phyloP scores from a whole-genome alignment of 2,113 vertebrate genomes.

The Monopterus albus region DNA sequence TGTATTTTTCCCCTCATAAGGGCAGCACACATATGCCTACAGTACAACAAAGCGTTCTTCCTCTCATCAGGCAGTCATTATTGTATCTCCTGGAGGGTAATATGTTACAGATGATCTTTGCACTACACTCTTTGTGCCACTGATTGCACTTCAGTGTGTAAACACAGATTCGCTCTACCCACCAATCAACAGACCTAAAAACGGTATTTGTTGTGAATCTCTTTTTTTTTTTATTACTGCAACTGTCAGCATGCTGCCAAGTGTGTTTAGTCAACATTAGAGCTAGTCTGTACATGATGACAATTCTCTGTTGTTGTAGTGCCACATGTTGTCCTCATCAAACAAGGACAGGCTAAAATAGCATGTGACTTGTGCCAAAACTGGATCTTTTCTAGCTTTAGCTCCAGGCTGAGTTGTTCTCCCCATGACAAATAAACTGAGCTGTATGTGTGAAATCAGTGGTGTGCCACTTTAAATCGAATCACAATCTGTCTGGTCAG shows the following conservation, averaged over 20 bases:
- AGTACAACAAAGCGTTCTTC: slow-evolving; percentile 53
- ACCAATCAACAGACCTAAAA: slow-evolving; percentile 42
- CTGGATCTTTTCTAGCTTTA: no score
- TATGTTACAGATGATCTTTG: slow-evolving; percentile 69
- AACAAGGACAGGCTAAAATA: no score
- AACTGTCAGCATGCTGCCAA: slow-evolving; percentile 22
- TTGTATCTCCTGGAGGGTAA: slow-evolving; percentile 58
- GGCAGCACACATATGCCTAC: slow-evolving; percentile 1
- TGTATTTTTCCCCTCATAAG: slow-evolving; percentile 13
- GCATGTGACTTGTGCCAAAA: no score
- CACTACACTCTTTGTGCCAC: slow-evolving; percentile 30
- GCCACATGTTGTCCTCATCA: slow-evolving; percentile 43
- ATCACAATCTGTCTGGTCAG: background rate
- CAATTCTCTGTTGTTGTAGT: slow-evolving; percentile 26
- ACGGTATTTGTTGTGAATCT: slow-evolving; percentile 51
- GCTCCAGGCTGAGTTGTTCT: no score
- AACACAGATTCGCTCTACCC: slow-evolving; percentile 30
- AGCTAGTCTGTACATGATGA: slow-evolving; percentile 30
- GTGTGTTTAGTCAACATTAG: slow-evolving; percentile 36
- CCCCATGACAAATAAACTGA: no score
- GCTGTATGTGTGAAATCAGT: no score
- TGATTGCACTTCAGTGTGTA: slow-evolving; percentile 21
- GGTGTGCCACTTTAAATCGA: background rate
- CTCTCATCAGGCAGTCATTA: slow-evolving; percentile 59
- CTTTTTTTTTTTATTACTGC: slow-evolving; percentile 42